A percentile compares a stretch with the other conserved stretches of the same genome.
Evolutionary conservation across 1,140 invertebrate genomes (phyloP).

Genomic region (Calycopis cecrops): DNA sequence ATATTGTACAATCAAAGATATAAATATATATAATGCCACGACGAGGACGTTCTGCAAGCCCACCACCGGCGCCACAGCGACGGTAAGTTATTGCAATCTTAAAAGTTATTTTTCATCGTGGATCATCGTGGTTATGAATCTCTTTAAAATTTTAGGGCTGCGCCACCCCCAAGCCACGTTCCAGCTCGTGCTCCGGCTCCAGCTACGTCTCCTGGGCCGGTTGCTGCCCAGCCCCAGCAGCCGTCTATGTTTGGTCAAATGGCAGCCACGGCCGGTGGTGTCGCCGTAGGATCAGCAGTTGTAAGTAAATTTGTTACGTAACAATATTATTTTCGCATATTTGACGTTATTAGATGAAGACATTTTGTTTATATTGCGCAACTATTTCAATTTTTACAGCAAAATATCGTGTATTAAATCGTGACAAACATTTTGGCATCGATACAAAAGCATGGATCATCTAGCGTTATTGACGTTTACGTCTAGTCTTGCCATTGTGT

Average conservation of each 20-base stretch:
- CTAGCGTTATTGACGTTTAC: background rate
- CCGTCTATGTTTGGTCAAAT: conserved; percentile 87
- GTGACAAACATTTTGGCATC: conserved; percentile 8
- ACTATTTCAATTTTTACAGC: conserved; percentile 15
- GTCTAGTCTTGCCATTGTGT: conserved; percentile 5
- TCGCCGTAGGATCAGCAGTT: conserved; percentile 91
- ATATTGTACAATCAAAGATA: too few species aligned
- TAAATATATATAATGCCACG: conserved; percentile 79
- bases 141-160: conserved; percentile 56
- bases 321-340: conserved; percentile 30
- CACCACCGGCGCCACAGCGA: conserved; percentile 77
- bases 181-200: conserved; percentile 76
- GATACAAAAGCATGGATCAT: background rate
- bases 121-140: background rate
- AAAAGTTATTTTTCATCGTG: background rate
- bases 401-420: conserved; percentile 7
- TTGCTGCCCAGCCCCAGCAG: conserved; percentile 68
- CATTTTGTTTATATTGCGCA: conserved; percentile 15
- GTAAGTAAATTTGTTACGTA: conserved; percentile 72
- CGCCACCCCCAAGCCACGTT: conserved; percentile 68
- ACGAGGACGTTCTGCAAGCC: conserved; percentile 83
- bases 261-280: conserved; percentile 93
- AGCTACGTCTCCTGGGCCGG: conserved; percentile 78
- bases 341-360: background rate
- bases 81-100: conserved; percentile 56